Conservation (phyloP, 2,113 vertebrate species). For the Cheirogaleus medius region DNA sequence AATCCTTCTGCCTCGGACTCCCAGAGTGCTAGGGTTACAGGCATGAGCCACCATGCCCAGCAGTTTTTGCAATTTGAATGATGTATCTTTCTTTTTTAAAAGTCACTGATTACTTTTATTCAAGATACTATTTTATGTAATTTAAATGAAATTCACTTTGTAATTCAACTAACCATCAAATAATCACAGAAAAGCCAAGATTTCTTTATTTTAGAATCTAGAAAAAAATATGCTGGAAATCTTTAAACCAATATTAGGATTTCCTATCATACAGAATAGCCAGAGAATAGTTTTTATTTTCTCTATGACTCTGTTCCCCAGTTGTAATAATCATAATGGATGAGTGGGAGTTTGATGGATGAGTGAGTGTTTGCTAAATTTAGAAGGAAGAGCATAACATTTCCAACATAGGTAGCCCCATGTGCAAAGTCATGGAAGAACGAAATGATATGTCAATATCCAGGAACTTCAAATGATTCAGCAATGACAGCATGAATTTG, state of each 20-base stretch:
- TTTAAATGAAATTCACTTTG: constrained; percentile 37
- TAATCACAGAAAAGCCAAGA: constrained; percentile 49
- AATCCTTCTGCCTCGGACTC: too few relatives aligned
- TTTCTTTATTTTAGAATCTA: constrained; percentile 5
- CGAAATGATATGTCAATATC: neutral
- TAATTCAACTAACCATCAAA: neutral
- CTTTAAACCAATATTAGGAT: neutral
- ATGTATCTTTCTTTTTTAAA: neutral
- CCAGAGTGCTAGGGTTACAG: too few relatives aligned
- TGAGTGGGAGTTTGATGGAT: neutral
- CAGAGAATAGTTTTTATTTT: neutral
- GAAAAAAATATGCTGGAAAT: constrained; percentile 37
- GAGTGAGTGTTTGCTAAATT: neutral
- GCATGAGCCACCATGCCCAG: too few relatives aligned
- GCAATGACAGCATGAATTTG: neutral
- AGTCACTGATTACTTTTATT: neutral
- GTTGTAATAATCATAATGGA: neutral
- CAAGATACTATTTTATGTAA: neutral
- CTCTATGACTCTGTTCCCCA: neutral
- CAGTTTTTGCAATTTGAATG: neutral
- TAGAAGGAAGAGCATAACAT: neutral
- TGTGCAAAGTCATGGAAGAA: neutral
- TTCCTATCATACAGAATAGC: neutral
- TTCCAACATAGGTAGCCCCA: neutral
- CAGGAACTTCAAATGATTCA: neutral